Base-by-base conservation (phyloP, 2,113 vertebrate species). In the Mormoops blainvillei region DNA sequence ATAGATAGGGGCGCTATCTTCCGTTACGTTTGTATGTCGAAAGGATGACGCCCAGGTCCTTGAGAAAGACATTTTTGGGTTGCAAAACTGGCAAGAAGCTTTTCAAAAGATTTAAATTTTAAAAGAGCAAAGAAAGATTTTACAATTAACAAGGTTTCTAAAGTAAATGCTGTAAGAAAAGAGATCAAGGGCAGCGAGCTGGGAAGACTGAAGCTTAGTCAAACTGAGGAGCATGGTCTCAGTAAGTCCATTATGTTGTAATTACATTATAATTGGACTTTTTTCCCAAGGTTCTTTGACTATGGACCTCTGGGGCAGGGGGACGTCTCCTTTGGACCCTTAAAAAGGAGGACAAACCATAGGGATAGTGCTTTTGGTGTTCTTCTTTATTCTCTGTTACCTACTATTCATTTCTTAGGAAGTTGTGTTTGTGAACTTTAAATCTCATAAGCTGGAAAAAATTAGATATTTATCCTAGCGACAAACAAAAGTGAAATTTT, bases 101-200 rank as follows among this genome's bases (percentile, higher is more conserved):
- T 96, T 86, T 43, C 12, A 16, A 76, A 88, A 81, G n/a, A 97
- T 91, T 94, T 94, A 38, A 54, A 89, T 97, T 77, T 93, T 73
- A 93, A 87, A 97, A 87, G 68, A 96, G 7, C 20, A 52, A 71
- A 68, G n/a, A 82, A 78, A 56, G 41, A 83, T 63, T 93, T 95
- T 94, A 83, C 45, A 96, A 68, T 93, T 67, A 89, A 89, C n/a
- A 95, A 58, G 52, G 92, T 95, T 94, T 84, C 84, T 90, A 76
- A 92, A 80, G 70, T 24, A 74, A 81, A 70, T 78, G 19, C 16
- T 94, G 45, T 89, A 58, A 67, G 83, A 73, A 83, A 85, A 61
- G 3, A 87, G 38, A 73, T 54, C 28, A 94, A 94, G 71, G 26
- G 20, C 58, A 63, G 56, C 7, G 11, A 50, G 4, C 52, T 28